Conservation (phyloP, 2,888 invertebrate genomes). For the Drosophila leonis region DNA sequence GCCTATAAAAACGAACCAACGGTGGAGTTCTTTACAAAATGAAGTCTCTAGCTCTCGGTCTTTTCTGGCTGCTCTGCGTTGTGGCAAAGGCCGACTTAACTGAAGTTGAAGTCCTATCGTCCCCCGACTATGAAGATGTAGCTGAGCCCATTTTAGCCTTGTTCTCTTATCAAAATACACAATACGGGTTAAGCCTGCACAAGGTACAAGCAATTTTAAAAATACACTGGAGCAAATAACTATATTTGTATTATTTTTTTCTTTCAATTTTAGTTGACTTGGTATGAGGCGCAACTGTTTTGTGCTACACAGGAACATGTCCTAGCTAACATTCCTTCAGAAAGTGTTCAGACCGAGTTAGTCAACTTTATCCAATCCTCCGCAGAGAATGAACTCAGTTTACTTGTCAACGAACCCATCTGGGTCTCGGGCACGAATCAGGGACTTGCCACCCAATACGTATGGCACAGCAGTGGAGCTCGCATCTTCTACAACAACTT, state of each 20-base stretch:
- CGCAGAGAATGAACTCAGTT: not conserved
- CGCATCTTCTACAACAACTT: conserved; percentile 45
- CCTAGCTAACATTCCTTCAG: conserved; percentile 8
- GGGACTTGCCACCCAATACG: not conserved
- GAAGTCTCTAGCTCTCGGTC: conserved; percentile 7
- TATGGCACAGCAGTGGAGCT: conserved; percentile 43
- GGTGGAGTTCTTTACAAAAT: conserved; percentile 9
- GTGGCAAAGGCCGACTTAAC: conserved; percentile 1
- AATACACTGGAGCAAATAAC: not conserved
- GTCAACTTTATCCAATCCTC: not conserved
- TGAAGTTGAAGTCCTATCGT: not conserved
- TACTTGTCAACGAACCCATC: not conserved
- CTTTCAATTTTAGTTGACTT: conserved; percentile 2
- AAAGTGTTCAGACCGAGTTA: accelerated
- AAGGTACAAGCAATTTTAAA: conserved; percentile 9
- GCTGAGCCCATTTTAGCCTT: not conserved
- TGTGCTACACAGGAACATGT: not conserved
- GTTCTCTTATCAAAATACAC: not conserved
- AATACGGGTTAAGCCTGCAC: not conserved
- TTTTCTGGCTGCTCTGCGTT: conserved; percentile 22
- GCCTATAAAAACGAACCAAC: conserved; percentile 5
- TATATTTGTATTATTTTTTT: too few species aligned
- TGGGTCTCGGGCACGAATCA: conserved; percentile 29
- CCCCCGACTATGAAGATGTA: not conserved
- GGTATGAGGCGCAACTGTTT: conserved; percentile 20